Evolutionary conservation across 2,113 vertebrate species (phyloP).

Genomic region (Natator depressus): DNA sequence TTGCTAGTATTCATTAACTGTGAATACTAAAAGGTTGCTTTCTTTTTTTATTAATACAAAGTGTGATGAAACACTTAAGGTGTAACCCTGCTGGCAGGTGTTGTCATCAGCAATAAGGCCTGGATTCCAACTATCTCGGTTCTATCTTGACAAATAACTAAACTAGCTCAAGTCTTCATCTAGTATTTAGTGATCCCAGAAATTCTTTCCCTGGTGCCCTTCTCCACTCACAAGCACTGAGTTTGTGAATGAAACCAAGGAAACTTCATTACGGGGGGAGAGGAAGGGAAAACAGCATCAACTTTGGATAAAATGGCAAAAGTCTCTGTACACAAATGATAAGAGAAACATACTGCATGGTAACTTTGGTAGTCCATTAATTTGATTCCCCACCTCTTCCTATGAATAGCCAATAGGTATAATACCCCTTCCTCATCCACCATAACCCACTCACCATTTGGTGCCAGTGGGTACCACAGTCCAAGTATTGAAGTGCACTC

Average conservation of each 20-base stretch:
- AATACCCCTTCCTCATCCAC: too few relatives aligned
- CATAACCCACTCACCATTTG: too few relatives aligned
- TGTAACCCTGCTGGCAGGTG: not conserved
- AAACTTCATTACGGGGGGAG: not conserved
- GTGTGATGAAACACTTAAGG: not conserved
- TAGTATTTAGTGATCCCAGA: too few relatives aligned
- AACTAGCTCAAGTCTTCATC: not conserved
- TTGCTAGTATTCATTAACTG: fast-evolving
- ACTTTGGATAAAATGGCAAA: too few relatives aligned
- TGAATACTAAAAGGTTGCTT: not conserved
- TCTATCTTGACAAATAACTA: not conserved
- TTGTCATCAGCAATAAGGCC: not conserved
- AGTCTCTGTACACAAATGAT: too few relatives aligned
- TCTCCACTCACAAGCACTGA: not conserved
- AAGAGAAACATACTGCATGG: too few relatives aligned
- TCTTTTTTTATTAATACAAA: not conserved
- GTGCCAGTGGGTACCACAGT: too few relatives aligned
- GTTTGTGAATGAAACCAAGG: not conserved
- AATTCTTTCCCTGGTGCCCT: not conserved
- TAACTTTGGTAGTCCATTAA: too few relatives aligned
- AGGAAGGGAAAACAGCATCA: not conserved
- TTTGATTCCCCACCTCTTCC: too few relatives aligned
- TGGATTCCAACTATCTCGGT: not conserved
- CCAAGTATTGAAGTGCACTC: too few relatives aligned
- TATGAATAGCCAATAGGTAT: too few relatives aligned